phyloP scores from a whole-genome alignment of 2,797 vertebrate species.

The Chiloscyllium punctatum region DNA sequence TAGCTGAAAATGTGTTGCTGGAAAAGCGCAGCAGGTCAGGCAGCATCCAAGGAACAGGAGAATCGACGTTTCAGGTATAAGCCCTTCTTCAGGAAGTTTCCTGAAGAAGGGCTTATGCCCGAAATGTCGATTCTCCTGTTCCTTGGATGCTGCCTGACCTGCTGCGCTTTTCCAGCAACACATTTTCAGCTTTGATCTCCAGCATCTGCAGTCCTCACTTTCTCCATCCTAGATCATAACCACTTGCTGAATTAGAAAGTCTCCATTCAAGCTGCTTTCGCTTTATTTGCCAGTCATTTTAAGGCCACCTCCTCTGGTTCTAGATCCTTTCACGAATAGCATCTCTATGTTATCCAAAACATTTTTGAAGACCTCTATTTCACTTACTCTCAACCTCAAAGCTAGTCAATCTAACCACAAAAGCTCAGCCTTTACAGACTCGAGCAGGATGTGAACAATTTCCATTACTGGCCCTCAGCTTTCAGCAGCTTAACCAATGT shows the following conservation, averaged over 20 bases:
- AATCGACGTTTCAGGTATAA: no score
- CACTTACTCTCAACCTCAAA: not conserved
- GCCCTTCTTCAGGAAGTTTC: no score
- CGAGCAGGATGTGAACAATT: not conserved
- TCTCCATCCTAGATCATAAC: not conserved
- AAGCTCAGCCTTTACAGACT: not conserved
- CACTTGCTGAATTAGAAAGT: not conserved
- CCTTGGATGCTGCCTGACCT: no score
- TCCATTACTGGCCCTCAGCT: not conserved
- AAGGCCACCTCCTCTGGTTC: not conserved
- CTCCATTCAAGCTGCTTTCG: not conserved
- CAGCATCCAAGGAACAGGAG: no score
- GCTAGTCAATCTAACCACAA: not conserved
- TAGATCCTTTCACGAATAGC: not conserved
- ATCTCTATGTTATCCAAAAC: not conserved
- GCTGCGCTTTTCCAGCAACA: no score
- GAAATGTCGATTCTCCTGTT: no score
- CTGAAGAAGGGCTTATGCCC: no score
- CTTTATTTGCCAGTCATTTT: no score
- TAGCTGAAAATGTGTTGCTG: no score
- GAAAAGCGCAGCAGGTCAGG: no score
- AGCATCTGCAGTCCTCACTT: no score
- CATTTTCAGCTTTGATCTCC: no score
- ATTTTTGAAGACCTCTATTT: not conserved
- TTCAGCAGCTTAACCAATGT: not conserved